Evolutionary conservation across 1,140 invertebrate genomes (phyloP), one percentile per base, ranked within the genome.

Genomic region (Lithobius niger): DNA sequence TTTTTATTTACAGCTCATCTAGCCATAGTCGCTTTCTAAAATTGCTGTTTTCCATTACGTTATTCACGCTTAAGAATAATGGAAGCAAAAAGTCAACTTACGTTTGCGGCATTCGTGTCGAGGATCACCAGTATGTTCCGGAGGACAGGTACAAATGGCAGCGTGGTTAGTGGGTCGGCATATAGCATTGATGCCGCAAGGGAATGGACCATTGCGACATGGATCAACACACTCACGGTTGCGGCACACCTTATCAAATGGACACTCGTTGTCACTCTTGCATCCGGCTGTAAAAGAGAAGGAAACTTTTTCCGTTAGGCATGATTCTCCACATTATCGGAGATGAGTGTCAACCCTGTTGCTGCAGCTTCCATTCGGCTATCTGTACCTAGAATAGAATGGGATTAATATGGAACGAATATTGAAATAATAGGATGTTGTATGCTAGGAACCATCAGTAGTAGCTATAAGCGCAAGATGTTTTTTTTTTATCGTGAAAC

Each of bases 181-280:
- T 52, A 61, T 65, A 13, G 62, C 69, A 58, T 65, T 69, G 19
- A 67, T 62, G 47, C 66, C 67, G 61, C 68, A 69, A n/a, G 69
- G 66, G 24, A 26, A 50, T 28, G 62, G 65, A 27, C 65, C 63
- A 50, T 69, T 60, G 25, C 69, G 64, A 65, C 80, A 82, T 27
- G 79, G 79, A 66, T 77, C 69, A 56, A 72, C 62, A 66, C 80
- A 82, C 15, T 63, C 59, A 57, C 69, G 66, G 26, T 71, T 65
- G 21, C 79, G 60, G 62, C 80, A 82, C 25, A 72, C 69, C 56
- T 77, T 67, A 59, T 74, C 63, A 57, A 70, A 61, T 13, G 64
- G 62, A 66, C 79, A 81, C 59, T 81, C 72, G 24, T 60, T 53
- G 47, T 70, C 61, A 25, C 10, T 25, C 21, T 50, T 24, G 25